phyloP scores from a whole-genome alignment of 1,140 invertebrate species.

The Sycophaga agraensis region DNA sequence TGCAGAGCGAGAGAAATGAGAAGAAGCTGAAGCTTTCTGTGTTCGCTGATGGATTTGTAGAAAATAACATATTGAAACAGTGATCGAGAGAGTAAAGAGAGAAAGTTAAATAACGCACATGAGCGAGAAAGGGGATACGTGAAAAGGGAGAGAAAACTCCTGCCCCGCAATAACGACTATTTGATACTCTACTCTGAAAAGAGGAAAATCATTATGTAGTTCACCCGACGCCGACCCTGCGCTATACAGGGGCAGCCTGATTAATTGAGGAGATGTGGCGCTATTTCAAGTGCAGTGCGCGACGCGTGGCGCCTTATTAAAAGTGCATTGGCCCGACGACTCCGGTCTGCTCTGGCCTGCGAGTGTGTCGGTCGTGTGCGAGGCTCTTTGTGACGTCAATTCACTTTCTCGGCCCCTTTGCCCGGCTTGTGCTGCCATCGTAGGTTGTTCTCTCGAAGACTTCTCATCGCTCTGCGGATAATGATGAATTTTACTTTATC shows the following conservation, averaged over 20 bases:
- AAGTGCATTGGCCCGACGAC: conserved; percentile 14
- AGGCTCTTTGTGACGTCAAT: too few relatives aligned
- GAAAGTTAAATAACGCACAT: not conserved
- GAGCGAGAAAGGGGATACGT: not conserved
- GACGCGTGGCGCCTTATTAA: conserved; percentile 11
- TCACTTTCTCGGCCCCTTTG: too few relatives aligned
- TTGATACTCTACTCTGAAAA: not conserved
- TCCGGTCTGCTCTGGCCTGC: not conserved
- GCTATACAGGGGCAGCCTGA: not conserved
- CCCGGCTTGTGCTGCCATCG: too few relatives aligned
- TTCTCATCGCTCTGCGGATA: too few relatives aligned
- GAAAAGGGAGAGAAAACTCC: not conserved
- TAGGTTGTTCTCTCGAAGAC: too few relatives aligned
- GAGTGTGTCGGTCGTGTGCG: not conserved
- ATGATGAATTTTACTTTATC: too few relatives aligned
- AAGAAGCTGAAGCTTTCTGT: too few relatives aligned
- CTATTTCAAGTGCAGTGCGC: conserved; percentile 22
- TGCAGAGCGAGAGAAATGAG: too few relatives aligned
- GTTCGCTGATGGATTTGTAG: too few relatives aligned
- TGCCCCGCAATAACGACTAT: too few relatives aligned
- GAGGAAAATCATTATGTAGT: conserved; percentile 16
- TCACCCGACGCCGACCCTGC: not conserved
- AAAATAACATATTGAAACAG: too few relatives aligned
- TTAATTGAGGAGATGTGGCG: conserved; percentile 20
- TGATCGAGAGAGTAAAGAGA: not conserved